These are phyloP conservation scores for Littorina saxatilis DNA, from an alignment of 1,140 invertebrate species.

Conservation along the genomic window DNA sequence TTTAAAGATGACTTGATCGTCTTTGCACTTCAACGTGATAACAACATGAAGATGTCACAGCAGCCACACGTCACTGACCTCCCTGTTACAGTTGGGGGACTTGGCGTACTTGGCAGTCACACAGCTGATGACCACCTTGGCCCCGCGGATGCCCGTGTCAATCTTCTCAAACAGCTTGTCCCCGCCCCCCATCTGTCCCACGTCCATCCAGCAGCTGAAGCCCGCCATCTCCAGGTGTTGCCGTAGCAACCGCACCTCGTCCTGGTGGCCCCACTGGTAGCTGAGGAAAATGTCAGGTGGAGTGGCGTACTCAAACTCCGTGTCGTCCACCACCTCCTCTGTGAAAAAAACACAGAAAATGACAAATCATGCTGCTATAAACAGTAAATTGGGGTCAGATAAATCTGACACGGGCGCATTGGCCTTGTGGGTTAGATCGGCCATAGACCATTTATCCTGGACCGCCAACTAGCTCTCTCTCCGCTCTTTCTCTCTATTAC, in stretches of 20 bases:
- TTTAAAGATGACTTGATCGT: too few relatives aligned
- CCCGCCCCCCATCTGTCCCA: conserved; percentile 74
- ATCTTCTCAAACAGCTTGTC: conserved; percentile 72
- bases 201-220: conserved; percentile 72
- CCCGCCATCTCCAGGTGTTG: conserved; percentile 67
- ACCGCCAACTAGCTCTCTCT: too few relatives aligned
- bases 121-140: conserved; percentile 69
- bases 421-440: too few relatives aligned
- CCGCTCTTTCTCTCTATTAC: too few relatives aligned
- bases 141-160: conserved; percentile 66
- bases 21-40: too few relatives aligned
- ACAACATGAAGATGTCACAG: too few relatives aligned
- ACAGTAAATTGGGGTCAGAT: too few relatives aligned
- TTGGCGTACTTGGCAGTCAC: conserved; percentile 70
- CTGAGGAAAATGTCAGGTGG: conserved; percentile 72
- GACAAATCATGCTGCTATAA: too few relatives aligned
- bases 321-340: conserved; percentile 67
- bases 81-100: conserved; percentile 72
- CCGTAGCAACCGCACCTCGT: conserved; percentile 66
- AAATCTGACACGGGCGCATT: too few relatives aligned
- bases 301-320: conserved; percentile 60
- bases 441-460: too few relatives aligned
- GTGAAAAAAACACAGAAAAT: too few relatives aligned
- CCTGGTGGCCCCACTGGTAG: conserved; percentile 72
- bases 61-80: too few relatives aligned